phyloP scores from a whole-genome alignment of 1,140 invertebrate genomes.

The Drosophila serrata region DNA sequence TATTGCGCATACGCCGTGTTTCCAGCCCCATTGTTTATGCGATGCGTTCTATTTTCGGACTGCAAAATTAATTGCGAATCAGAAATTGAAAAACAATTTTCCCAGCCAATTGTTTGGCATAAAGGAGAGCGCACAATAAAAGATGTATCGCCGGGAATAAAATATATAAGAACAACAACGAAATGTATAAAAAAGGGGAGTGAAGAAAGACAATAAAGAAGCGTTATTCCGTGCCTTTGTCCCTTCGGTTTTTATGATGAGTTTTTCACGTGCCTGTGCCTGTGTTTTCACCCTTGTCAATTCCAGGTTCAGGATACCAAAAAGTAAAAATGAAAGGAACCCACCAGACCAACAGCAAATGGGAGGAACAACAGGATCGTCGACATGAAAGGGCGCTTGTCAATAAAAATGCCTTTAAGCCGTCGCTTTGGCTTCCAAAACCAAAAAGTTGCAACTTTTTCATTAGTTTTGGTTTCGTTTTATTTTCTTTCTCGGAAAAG shows the following conservation, averaged over 20 bases:
- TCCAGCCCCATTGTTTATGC: constrained; percentile 28
- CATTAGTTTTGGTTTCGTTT: constrained; percentile 23
- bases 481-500: neutral
- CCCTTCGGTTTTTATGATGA: constrained; percentile 61
- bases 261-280: constrained; percentile 70
- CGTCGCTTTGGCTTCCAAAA: neutral
- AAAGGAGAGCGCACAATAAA: constrained; percentile 32
- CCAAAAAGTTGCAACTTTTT: constrained; percentile 34
- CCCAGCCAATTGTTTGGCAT: constrained; percentile 47
- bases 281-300: constrained; percentile 63
- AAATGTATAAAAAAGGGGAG: constrained; percentile 22
- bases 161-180: constrained; percentile 34
- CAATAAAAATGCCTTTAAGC: constrained; percentile 73
- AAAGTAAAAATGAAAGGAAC: constrained; percentile 1
- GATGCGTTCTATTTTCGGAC: constrained; percentile 45
- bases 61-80: constrained; percentile 56
- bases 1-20: constrained; percentile 65
- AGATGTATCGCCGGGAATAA: constrained; percentile 32
- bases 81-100: constrained; percentile 53
- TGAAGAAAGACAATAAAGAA: constrained; percentile 28
- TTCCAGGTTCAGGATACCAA: constrained; percentile 34
- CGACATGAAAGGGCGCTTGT: constrained; percentile 47
- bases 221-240: constrained; percentile 33
- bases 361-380: constrained; percentile 17
- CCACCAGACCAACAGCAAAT: constrained; percentile 34